phyloP scores from a whole-genome alignment of 2,113 vertebrate genomes.

The Tor tambroides region DNA sequence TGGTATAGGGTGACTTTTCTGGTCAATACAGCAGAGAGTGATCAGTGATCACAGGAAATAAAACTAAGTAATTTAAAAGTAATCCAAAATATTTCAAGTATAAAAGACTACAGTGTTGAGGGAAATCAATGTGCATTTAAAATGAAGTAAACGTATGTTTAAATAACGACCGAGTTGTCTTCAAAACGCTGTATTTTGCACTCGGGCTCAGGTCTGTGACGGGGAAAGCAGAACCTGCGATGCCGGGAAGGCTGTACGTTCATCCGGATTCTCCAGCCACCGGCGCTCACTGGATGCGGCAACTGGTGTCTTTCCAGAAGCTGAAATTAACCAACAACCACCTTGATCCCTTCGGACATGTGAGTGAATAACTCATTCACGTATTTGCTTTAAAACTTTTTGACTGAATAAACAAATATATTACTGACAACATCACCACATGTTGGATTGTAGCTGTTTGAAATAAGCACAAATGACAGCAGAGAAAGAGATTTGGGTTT shows the following conservation, averaged over 20 bases:
- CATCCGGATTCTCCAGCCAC: conserved; percentile 97
- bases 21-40: neutral
- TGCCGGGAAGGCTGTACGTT: conserved; percentile 97
- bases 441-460: neutral
- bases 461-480: neutral
- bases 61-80: neutral
- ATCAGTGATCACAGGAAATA: neutral
- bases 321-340: conserved; percentile 99
- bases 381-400: conserved; percentile 13
- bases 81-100: neutral
- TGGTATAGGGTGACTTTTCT: neutral
- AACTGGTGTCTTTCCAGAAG: conserved; percentile 97
- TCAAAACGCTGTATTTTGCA: neutral
- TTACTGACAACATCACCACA: neutral
- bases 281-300: conserved; percentile 97
- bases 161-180: neutral
- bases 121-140: neutral
- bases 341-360: conserved; percentile 97
- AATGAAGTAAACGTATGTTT: neutral
- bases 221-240: conserved; percentile 96
- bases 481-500: neutral
- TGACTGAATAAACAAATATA: neutral
- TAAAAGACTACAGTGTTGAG: neutral
- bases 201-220: conserved; percentile 88
- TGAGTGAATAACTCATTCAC: conserved; percentile 75